Conservation (phyloP, 2,888 invertebrate genomes). For the Flabesymbios commensalis region DNA sequence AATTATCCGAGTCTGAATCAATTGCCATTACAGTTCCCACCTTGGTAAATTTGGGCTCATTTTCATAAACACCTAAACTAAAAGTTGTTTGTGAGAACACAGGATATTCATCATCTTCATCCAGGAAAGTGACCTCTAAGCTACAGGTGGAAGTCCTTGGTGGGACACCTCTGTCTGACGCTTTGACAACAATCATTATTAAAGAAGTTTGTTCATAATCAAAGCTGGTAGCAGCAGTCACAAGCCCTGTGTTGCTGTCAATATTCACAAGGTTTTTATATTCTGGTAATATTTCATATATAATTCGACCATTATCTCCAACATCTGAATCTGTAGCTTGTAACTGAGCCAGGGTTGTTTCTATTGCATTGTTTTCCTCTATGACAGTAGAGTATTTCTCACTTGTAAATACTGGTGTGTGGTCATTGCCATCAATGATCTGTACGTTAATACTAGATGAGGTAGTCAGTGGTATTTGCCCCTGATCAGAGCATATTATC, state of each 20-base stretch:
- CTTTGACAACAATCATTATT: conserved; percentile 72
- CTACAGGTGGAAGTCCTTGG: conserved; percentile 16
- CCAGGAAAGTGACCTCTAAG: conserved; percentile 23
- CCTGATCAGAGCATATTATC: conserved; percentile 71
- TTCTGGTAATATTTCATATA: conserved; percentile 78
- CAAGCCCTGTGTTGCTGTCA: conserved; percentile 75
- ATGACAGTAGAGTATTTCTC: conserved; percentile 79
- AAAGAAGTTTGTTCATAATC: conserved; percentile 84
- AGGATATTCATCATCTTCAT: conserved; percentile 33
- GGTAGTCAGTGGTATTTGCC: conserved; percentile 78
- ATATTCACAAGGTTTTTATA: background rate
- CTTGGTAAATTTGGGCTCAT: conserved; percentile 56
- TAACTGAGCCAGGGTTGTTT: conserved; percentile 69
- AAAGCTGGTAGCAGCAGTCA: conserved; percentile 80
- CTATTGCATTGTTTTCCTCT: conserved; percentile 80
- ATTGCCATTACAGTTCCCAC: conserved; percentile 27
- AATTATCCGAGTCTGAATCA: conserved; percentile 20
- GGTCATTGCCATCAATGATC: conserved; percentile 95
- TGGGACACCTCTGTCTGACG: conserved; percentile 27
- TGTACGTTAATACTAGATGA: conserved; percentile 42
- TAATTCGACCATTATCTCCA: conserved; percentile 83
- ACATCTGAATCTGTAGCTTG: conserved; percentile 88
- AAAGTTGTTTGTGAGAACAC: conserved; percentile 20
- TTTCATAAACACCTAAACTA: conserved; percentile 28
- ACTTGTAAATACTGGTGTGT: conserved; percentile 89